phyloP scores from a whole-genome alignment of 2,888 invertebrate species.

The Rhagonycha lutea region DNA sequence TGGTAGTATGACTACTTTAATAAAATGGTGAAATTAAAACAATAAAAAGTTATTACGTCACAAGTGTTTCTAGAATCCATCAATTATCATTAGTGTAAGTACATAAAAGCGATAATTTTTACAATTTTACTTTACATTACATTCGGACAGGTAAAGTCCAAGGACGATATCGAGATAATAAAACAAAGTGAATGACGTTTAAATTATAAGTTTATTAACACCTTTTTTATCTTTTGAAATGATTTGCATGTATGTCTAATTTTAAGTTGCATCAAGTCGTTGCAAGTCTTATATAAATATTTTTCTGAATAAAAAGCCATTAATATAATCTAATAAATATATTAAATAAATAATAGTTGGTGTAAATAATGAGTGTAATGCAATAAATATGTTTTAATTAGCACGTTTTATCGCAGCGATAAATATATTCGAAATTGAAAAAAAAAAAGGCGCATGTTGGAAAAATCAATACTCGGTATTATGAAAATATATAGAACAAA shows the following conservation, averaged over 20 bases:
- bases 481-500: conserved; percentile 5
- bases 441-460: conserved; percentile 2
- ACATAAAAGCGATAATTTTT: neutral
- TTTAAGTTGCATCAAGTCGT: neutral
- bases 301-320: neutral
- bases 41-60: neutral
- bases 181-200: conserved; percentile 18
- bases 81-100: neutral
- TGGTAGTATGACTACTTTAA: too few relatives aligned
- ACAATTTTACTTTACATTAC: neutral
- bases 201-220: conserved; percentile 20
- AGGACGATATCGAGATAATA: conserved; percentile 22
- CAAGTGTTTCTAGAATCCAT: neutral
- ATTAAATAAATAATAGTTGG: too few relatives aligned
- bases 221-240: conserved; percentile 11
- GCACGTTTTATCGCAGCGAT: neutral
- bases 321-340: neutral
- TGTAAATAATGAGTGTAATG: too few relatives aligned
- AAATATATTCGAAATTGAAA: neutral
- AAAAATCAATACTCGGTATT: conserved; percentile 3
- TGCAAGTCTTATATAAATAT: neutral
- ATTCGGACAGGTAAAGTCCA: conserved; percentile 24
- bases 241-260: conserved; percentile 4
- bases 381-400: neutral
- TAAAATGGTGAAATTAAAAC: neutral